phyloP scores from a whole-genome alignment of 2,888 invertebrate species.

The Lasioglossum oenotherae region DNA sequence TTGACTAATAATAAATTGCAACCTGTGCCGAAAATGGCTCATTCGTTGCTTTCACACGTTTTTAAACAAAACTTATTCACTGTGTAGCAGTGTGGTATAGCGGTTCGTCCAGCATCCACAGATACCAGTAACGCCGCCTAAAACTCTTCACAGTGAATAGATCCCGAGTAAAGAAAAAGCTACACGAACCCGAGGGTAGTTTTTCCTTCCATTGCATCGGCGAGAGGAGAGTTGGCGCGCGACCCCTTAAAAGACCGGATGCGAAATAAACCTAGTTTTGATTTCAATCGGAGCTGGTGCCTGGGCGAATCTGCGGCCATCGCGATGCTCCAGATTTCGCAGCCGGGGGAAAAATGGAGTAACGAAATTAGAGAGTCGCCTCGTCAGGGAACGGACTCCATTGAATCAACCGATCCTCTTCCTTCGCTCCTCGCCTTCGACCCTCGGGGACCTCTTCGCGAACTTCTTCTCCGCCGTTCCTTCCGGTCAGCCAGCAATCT shows the following conservation, averaged over 20 bases:
- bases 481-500: conserved; percentile 75
- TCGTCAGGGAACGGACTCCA: conserved; percentile 75
- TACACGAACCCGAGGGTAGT: neutral
- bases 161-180: neutral
- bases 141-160: neutral
- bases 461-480: conserved; percentile 64
- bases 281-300: conserved; percentile 24
- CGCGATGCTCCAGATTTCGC: conserved; percentile 57
- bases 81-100: neutral
- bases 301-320: conserved; percentile 61
- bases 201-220: neutral
- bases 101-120: neutral
- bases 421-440: conserved; percentile 8
- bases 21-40: neutral
- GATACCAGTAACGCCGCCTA: neutral
- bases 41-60: neutral
- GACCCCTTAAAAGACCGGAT: conserved; percentile 5
- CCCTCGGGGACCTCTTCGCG: conserved; percentile 49
- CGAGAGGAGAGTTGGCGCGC: neutral
- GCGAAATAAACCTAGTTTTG: conserved; percentile 39
- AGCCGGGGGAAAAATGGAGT: conserved; percentile 68
- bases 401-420: conserved; percentile 67
- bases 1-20: neutral
- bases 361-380: conserved; percentile 77
- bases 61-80: neutral